phyloP scores from a whole-genome alignment of 2,113 vertebrate species.

The Phycodurus eques region DNA sequence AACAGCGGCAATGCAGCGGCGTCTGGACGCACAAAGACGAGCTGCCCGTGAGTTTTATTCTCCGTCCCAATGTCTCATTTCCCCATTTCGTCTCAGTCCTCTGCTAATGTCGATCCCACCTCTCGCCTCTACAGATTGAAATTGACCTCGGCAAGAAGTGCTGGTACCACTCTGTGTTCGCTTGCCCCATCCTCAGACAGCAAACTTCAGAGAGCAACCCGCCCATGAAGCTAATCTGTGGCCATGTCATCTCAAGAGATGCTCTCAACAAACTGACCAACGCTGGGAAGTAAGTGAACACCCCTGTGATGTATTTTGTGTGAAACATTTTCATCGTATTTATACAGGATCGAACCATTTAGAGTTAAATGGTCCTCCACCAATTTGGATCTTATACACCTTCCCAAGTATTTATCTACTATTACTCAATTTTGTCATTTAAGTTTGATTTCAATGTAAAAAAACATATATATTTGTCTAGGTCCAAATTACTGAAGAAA shows the following conservation, averaged over 20 bases:
- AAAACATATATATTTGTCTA: too few species aligned
- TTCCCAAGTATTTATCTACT: too few species aligned
- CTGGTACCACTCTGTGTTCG: conserved; percentile 90
- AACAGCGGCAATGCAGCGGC: conserved; percentile 85
- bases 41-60: conserved; percentile 74
- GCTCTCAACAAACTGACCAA: conserved; percentile 90
- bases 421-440: too few species aligned
- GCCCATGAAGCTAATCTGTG: conserved; percentile 89
- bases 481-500: too few species aligned
- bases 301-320: neutral
- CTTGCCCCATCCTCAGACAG: conserved; percentile 87
- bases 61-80: neutral
- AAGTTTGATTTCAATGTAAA: too few species aligned
- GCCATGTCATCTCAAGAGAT: conserved; percentile 87
- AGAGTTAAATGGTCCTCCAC: too few species aligned
- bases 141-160: conserved; percentile 90
- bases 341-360: too few species aligned
- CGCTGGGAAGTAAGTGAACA: conserved; percentile 80
- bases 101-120: neutral
- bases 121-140: conserved; percentile 75
- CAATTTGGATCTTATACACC: too few species aligned
- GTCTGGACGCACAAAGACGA: conserved; percentile 91
- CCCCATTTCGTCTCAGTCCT: neutral
- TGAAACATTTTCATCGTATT: too few species aligned
- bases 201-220: conserved; percentile 88